These are phyloP conservation scores for Chelidonichthys spinosus DNA, from an alignment of 2,797 vertebrate genomes.

Conservation along the genomic window DNA sequence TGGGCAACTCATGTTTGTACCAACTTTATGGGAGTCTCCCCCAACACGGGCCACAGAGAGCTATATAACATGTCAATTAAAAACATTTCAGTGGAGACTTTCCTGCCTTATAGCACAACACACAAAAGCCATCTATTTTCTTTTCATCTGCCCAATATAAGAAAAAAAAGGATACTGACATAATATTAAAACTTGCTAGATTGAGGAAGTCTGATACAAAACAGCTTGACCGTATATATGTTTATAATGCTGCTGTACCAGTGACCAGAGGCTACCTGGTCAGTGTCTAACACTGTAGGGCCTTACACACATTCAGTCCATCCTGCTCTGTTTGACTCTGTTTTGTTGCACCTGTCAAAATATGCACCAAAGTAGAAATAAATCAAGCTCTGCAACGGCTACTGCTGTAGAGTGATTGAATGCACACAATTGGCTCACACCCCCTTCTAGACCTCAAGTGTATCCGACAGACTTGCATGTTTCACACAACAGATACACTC, in stretches of 20 bases:
- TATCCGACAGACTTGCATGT: no score
- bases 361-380: neutral
- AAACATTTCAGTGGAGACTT: constrained; percentile 43
- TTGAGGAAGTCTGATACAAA: constrained; percentile 30
- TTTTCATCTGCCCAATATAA: constrained; percentile 45
- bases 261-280: neutral
- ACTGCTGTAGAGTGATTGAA: no score
- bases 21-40: constrained; percentile 34
- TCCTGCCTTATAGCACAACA: constrained; percentile 28
- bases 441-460: no score
- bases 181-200: constrained; percentile 31
- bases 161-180: constrained; percentile 23
- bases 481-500: no score
- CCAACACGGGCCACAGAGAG: constrained; percentile 21
- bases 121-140: constrained; percentile 42
- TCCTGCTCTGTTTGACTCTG: neutral
- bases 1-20: constrained; percentile 25
- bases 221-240: constrained; percentile 8
- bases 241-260: neutral
- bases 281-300: neutral
- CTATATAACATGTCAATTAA: constrained; percentile 63
- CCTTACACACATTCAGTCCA: neutral
- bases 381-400: no score
- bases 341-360: neutral
- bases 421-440: no score